These are phyloP conservation scores for Plodia interpunctella DNA, from an alignment of 1,140 invertebrate genomes.

Conservation along the genomic window DNA sequence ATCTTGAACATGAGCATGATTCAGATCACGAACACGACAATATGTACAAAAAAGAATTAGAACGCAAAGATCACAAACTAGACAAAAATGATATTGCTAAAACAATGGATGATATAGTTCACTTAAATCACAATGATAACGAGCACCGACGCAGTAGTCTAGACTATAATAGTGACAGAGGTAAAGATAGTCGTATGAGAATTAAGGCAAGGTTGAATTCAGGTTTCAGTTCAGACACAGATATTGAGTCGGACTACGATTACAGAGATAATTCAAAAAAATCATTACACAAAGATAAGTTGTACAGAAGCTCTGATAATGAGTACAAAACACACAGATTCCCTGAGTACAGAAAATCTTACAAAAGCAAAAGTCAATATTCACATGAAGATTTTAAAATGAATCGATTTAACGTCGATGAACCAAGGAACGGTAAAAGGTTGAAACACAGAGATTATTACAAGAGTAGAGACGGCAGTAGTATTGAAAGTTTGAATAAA, in stretches of 20 bases:
- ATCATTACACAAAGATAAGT: not conserved
- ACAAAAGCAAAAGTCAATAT: not conserved
- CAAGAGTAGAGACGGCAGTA: not conserved
- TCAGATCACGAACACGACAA: not conserved
- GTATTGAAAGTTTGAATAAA: slow-evolving; percentile 4
- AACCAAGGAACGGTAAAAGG: not conserved
- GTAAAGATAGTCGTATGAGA: not conserved
- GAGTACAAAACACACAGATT: not conserved
- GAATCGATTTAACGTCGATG: not conserved
- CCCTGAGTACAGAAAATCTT: not conserved
- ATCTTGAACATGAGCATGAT: too few species aligned
- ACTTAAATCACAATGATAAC: not conserved
- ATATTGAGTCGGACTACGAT: not conserved
- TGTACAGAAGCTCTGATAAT: not conserved
- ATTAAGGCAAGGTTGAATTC: not conserved
- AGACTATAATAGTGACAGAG: not conserved
- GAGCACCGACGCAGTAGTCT: not conserved
- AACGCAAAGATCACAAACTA: not conserved
- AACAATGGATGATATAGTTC: not conserved
- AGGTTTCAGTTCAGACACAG: not conserved
- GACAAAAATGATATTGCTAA: not conserved
- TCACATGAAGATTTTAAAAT: not conserved
- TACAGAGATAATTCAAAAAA: not conserved
- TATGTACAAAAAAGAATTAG: not conserved
- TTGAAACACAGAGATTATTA: not conserved